Base-by-base conservation (phyloP, 2,113 vertebrate genomes). In the Chaetorhynchus papuensis region DNA sequence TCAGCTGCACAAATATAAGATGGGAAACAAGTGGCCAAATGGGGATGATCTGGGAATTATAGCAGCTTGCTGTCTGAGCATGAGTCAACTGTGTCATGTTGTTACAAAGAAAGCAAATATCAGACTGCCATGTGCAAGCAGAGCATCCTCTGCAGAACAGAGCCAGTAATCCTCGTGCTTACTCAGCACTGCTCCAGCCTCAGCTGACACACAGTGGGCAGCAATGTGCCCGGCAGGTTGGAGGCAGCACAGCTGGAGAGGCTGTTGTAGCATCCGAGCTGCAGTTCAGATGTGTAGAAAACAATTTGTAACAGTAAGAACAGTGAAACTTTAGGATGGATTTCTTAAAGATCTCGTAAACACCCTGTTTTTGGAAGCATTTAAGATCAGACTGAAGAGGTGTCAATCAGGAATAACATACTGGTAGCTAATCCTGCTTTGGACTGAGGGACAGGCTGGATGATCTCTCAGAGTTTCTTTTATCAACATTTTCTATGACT, bases 41-140 rank as follows among this genome's bases (percentile, higher is more conserved):
- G 68, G 35, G 68, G 83, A 93, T 96, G 85, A 92, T 83, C 76
- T 57, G 56, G 86, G 92, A 95, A 96, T 97, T 94, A 89, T 20
- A 93, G 47, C 1, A 23, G 93, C 90, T 93, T 96, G 76, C 28
- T 94, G 83, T 83, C 59, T 86, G 89, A 95, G 42, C 42, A 66
- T 50, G 60, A 96, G 94, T 92, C 91, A 94, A 92, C 89, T 90
- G 54, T 96, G 76, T 95, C 68, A 57, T 83, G 83, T 92, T 90
- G 50, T 77, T 92, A 81, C 86, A 96, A 88, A 93, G 80, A 96
- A 92, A 95, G 86, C 35, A 97, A 94, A 95, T 95, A 92, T 89
- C 94, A 96, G 35, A 44, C 33, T 83, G 42, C 21, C 12, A 2
- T n/a, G 64, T 54, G 74, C 13, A 53, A 65, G 63, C 35, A 90